phyloP scores from a whole-genome alignment of 2,888 invertebrate genomes.

The Siphlonurus alternatus region DNA sequence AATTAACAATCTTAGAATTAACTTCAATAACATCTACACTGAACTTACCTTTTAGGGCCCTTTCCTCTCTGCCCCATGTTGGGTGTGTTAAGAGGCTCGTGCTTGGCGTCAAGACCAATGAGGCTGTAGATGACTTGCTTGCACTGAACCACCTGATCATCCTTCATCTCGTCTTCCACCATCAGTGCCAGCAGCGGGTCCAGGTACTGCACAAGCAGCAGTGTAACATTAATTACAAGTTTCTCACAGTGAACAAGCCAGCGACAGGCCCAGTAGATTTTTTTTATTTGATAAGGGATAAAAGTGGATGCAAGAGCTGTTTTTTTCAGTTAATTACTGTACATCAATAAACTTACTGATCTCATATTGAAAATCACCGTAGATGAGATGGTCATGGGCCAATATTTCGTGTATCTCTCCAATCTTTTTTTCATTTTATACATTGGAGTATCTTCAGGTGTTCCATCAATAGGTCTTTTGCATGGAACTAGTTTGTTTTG shows the following conservation, averaged over 20 bases:
- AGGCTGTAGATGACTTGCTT: conserved; percentile 69
- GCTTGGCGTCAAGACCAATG: conserved; percentile 63
- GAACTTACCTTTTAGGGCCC: conserved; percentile 24
- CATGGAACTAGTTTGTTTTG: conserved; percentile 62
- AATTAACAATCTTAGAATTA: too few species aligned
- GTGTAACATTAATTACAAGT: background rate
- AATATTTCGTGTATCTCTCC: conserved; percentile 63
- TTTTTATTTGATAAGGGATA: background rate
- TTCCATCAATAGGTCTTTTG: conserved; percentile 28
- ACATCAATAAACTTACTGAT: conserved; percentile 36
- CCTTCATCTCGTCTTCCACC: conserved; percentile 62
- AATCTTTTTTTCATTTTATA: conserved; percentile 49
- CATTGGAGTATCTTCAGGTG: conserved; percentile 31
- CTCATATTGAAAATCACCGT: conserved; percentile 75
- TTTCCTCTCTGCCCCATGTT: conserved; percentile 44
- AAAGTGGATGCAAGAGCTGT: background rate
- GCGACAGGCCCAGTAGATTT: background rate
- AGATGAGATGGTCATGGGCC: conserved; percentile 73
- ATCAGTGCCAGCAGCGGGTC: conserved; percentile 66
- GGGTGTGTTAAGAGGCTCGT: conserved; percentile 60
- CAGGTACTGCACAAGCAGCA: conserved; percentile 39
- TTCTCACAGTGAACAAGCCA: conserved; percentile 2
- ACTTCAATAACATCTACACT: background rate
- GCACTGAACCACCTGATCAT: conserved; percentile 75
- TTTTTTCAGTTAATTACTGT: too few species aligned